Base-by-base conservation (phyloP, 2,888 invertebrate species). In the Eretmocerus hayati region DNA sequence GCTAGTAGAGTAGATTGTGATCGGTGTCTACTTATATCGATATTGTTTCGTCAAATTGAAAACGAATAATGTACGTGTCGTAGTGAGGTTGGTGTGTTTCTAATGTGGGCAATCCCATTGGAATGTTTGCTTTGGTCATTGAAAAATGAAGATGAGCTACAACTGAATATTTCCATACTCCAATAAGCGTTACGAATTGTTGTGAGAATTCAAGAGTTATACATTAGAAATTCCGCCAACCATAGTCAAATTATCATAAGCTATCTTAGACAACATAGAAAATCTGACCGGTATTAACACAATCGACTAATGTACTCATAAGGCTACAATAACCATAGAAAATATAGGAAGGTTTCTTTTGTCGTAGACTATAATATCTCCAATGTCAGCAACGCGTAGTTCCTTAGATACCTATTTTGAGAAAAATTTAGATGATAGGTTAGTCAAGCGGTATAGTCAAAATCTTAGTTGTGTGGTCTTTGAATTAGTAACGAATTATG, bases 391-490 rank as follows among this genome's bases (percentile, higher is more conserved):
- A 59, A 62, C 64, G 65, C 61, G 65, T 66, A 66, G 66, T 61
- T 60, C 60, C 50, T 60, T 66, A 66, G 66, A 50, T 59, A 59
- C 61, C 63, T 64, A 62, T 37, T 46, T 37, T 51, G 60, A 62
- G 56, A 64, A 52, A 62, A 58, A 60, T 64, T n/a, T 68, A 67
- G 67, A 64, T 63, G 57, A 59, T 64, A 60, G 63, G 62, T 61
- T 66, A 66, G 65, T 66, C 63, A 59, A 64, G 61, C 65, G 65
- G 65, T 53, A 67, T 69, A 70, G 68, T 66, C 60, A 55, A 59
- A 65, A 58, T 63, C 59, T 68, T 71, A 70, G 70, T 69, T 71
- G 69, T 71, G 71, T 71, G 71, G 67, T 70, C 62, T 68, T 67
- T 68, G 52, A 61, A 66, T 67, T 71, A 69, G 69, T 68, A 63